phyloP scores from a whole-genome alignment of 1,140 invertebrate species.

The Ylistrum balloti region DNA sequence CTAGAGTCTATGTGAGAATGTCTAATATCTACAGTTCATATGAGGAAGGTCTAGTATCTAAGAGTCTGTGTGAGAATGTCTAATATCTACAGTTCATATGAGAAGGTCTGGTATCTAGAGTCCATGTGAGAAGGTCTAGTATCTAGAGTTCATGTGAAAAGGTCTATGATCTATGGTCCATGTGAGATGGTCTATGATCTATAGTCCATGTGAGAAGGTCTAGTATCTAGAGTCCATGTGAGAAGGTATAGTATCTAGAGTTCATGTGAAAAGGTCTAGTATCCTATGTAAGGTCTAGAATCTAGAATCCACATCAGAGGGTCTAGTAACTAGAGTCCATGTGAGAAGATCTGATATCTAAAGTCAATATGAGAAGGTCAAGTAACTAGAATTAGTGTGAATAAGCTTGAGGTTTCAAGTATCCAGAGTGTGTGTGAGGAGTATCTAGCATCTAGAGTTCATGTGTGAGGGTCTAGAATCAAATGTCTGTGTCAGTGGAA shows the following conservation, averaged over 20 bases:
- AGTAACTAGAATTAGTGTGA: neutral
- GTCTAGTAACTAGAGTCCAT: neutral
- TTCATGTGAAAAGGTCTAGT: too few relatives aligned
- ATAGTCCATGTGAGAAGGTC: neutral
- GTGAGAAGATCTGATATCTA: too few relatives aligned
- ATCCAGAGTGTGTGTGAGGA: too few relatives aligned
- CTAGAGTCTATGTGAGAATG: neutral
- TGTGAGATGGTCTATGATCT: neutral
- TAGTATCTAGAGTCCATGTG: too few relatives aligned
- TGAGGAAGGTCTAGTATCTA: too few relatives aligned
- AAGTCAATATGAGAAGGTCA: neutral
- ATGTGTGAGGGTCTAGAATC: neutral
- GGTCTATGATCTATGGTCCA: neutral
- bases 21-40: neutral
- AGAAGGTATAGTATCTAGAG: too few relatives aligned
- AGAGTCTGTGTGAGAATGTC: too few relatives aligned
- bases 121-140: neutral
- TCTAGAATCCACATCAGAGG: neutral
- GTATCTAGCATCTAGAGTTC: neutral
- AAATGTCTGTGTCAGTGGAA: neutral
- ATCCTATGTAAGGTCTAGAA: neutral
- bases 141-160: neutral
- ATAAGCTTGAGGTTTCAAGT: neutral
- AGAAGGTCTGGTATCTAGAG: neutral
- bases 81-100: neutral